Evolutionary conservation across 2,888 invertebrate genomes (phyloP).

Genomic region (Pedicia rivosa): DNA sequence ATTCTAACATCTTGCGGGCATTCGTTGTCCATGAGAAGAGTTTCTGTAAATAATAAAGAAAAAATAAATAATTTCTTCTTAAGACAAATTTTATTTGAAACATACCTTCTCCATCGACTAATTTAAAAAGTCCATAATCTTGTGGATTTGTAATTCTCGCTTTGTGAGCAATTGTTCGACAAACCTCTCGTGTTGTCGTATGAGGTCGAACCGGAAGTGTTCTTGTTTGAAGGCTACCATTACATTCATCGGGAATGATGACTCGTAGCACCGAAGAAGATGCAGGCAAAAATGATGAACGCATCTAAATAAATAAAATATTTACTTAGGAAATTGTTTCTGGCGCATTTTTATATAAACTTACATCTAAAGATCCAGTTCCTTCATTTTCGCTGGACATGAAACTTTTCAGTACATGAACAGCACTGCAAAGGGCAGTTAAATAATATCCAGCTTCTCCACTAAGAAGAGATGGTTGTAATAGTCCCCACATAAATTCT

Average conservation of each 20-base stretch:
- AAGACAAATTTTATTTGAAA: conserved; percentile 7
- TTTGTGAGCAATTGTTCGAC: conserved; percentile 88
- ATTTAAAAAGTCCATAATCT: conserved; percentile 82
- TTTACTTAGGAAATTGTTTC: too few relatives aligned
- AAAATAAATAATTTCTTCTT: neutral
- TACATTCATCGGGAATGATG: conserved; percentile 85
- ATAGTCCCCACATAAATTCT: conserved; percentile 87
- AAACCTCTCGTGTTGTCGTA: conserved; percentile 83
- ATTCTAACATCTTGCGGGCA: conserved; percentile 78
- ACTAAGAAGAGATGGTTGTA: conserved; percentile 77
- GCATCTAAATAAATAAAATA: conserved; percentile 20
- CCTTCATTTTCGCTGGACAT: conserved; percentile 29
- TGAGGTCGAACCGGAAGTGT: conserved; percentile 86
- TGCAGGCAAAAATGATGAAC: conserved; percentile 36
- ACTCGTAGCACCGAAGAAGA: conserved; percentile 70
- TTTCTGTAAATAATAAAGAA: conserved; percentile 46
- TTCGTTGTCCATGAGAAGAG: conserved; percentile 71
- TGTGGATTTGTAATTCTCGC: conserved; percentile 92
- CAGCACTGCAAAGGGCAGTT: conserved; percentile 84
- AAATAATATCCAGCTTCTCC: conserved; percentile 93
- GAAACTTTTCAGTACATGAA: conserved; percentile 35
- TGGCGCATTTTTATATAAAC: too few relatives aligned
- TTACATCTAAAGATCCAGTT: conserved; percentile 29
- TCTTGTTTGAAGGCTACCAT: conserved; percentile 80
- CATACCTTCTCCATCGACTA: conserved; percentile 79